A percentile compares a stretch with the other conserved stretches of the same genome.
Evolutionary conservation across 2,113 vertebrate species (phyloP).

Genomic region (Oryzias woworae): DNA sequence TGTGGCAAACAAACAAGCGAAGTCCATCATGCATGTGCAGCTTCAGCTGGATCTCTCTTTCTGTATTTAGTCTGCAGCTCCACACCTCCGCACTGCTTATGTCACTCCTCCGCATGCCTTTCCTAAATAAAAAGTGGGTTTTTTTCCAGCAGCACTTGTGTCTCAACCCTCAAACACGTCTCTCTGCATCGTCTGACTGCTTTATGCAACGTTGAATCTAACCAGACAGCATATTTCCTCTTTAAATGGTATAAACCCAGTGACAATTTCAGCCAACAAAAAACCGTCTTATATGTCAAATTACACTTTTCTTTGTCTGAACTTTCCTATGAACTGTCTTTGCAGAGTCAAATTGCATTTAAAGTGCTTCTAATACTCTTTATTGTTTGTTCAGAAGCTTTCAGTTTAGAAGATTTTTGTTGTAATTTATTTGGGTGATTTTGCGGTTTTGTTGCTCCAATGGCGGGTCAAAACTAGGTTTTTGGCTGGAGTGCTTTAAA

Average conservation of each 20-base stretch:
- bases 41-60: slow-evolving; percentile 45
- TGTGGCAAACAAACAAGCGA: background rate
- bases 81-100: slow-evolving; percentile 37
- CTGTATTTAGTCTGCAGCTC: slow-evolving; percentile 57
- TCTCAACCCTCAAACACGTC: slow-evolving; percentile 39
- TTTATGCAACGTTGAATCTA: background rate
- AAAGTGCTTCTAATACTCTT: too few relatives aligned
- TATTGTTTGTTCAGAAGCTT: too few relatives aligned
- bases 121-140: slow-evolving; percentile 35
- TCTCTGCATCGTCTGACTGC: slow-evolving; percentile 9
- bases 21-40: slow-evolving; percentile 12
- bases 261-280: too few relatives aligned
- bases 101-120: slow-evolving; percentile 32
- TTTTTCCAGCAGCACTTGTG: slow-evolving; percentile 29
- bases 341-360: too few relatives aligned
- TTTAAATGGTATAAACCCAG: background rate
- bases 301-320: too few relatives aligned
- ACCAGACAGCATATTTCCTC: background rate
- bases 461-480: too few relatives aligned
- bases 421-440: too few relatives aligned
- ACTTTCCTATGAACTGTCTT: too few relatives aligned
- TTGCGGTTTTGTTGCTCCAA: too few relatives aligned
- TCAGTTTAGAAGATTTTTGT: too few relatives aligned
- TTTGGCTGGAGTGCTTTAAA: too few relatives aligned
- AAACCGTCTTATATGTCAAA: too few relatives aligned